Conservation (phyloP, 2,113 vertebrate species). For the Rhea americana region DNA sequence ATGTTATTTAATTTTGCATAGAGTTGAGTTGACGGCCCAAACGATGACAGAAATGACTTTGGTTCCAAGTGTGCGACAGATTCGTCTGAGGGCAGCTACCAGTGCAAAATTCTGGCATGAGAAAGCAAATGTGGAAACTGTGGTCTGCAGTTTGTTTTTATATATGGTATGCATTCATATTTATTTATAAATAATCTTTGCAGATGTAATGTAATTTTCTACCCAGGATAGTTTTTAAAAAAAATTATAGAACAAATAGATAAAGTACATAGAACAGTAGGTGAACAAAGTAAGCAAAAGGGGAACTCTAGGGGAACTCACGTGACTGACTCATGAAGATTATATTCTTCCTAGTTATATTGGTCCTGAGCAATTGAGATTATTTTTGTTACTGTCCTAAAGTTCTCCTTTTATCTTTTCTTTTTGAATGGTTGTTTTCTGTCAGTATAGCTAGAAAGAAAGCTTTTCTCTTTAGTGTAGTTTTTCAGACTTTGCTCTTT, state of each 20-base stretch:
- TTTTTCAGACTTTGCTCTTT: neutral
- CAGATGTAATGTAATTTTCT: neutral
- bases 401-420: neutral
- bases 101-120: neutral
- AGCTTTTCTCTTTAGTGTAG: neutral
- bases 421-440: neutral
- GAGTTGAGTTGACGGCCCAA: neutral
- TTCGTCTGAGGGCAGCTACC: neutral
- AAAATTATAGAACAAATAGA: neutral
- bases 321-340: neutral
- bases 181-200: neutral
- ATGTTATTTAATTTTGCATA: neutral
- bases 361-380: neutral
- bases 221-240: neutral
- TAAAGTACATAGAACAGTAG: neutral
- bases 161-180: neutral
- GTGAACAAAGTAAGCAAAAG: neutral
- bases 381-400: neutral
- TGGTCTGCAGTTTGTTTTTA: neutral
- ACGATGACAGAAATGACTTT: neutral
- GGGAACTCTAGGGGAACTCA: neutral
- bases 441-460: neutral
- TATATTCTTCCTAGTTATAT: neutral
- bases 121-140: neutral
- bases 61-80: neutral